Evolutionary conservation across 2,113 vertebrate species (phyloP).

Genomic region (Takifugu flavidus): DNA sequence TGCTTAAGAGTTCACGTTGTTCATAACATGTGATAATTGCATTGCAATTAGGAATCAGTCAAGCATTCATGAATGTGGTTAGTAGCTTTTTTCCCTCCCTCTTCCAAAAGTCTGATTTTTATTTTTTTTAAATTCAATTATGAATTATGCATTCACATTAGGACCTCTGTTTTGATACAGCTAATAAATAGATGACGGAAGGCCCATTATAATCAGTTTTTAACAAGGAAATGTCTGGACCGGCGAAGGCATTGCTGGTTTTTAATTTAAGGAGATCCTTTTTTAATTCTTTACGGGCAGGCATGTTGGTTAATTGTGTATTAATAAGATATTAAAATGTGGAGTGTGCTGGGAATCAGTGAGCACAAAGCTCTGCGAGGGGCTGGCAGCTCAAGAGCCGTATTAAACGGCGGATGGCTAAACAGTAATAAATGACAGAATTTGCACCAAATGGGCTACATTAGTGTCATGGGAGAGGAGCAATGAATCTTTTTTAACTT

Average conservation of each 20-base stretch:
- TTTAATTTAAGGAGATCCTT: constrained; percentile 71
- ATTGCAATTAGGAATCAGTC: constrained; percentile 72
- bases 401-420: constrained; percentile 61
- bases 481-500: not conserved
- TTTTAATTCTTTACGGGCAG: constrained; percentile 58
- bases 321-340: constrained; percentile 74
- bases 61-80: constrained; percentile 70
- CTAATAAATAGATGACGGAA: constrained; percentile 71
- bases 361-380: constrained; percentile 46
- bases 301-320: constrained; percentile 71
- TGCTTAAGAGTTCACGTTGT: constrained; percentile 76
- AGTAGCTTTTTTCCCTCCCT: constrained; percentile 46
- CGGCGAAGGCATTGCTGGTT: constrained; percentile 55
- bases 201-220: constrained; percentile 73
- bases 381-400: constrained; percentile 45
- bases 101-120: constrained; percentile 43
- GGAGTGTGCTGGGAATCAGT: constrained; percentile 58
- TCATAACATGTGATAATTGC: constrained; percentile 77
- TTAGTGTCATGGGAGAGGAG: constrained; percentile 49
- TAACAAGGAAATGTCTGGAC: constrained; percentile 67
- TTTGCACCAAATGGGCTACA: constrained; percentile 64
- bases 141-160: constrained; percentile 71
- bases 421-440: constrained; percentile 68
- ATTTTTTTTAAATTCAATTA: constrained; percentile 59
- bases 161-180: constrained; percentile 73